A percentile compares a stretch with the other conserved stretches of the same genome.
phyloP scores from a whole-genome alignment of 2,888 invertebrate species.

The Monoplex corrugatus region DNA sequence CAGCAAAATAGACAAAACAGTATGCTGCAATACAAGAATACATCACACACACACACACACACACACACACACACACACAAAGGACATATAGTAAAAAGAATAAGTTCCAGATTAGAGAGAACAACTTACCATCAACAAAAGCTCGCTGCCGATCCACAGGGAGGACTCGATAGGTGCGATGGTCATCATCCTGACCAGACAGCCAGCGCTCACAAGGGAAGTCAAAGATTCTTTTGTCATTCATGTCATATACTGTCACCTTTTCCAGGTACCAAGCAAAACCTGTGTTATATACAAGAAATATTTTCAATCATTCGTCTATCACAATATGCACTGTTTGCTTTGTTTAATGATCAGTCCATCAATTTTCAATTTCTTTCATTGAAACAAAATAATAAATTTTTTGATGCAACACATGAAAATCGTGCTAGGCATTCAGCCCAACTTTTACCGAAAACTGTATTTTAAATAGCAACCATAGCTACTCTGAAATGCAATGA shows the following conservation, averaged over 20 bases:
- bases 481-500: no score
- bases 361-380: no score
- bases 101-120: background rate
- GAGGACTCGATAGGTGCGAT: conserved; percentile 74
- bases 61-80: background rate
- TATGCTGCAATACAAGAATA: background rate
- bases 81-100: no score
- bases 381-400: no score
- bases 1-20: no score
- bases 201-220: conserved; percentile 78
- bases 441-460: no score
- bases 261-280: conserved; percentile 79
- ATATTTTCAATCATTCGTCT: no score
- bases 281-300: conserved; percentile 60
- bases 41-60: background rate
- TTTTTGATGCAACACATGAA: no score
- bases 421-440: no score
- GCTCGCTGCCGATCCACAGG: conserved; percentile 67
- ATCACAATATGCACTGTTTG: no score
- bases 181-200: conserved; percentile 74
- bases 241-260: conserved; percentile 76
- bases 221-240: conserved; percentile 72
- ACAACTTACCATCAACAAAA: conserved; percentile 70
- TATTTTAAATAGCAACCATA: no score
- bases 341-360: no score